Evolutionary conservation across 2,888 invertebrate species (phyloP).

Genomic region (Harmothoe impar): DNA sequence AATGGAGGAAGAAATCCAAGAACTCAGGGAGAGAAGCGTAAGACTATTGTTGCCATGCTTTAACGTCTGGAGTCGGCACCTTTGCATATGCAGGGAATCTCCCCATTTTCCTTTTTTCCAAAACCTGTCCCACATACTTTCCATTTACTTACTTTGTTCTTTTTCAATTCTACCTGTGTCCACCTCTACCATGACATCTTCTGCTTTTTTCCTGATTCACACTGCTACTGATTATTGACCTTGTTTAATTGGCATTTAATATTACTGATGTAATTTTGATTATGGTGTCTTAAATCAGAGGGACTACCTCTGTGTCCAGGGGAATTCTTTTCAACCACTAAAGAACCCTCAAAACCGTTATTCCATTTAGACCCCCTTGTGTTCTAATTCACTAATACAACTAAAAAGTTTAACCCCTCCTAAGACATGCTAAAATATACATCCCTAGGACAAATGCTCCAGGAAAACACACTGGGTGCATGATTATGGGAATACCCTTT

Average conservation of each 20-base stretch:
- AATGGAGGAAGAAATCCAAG: slow-evolving; percentile 70
- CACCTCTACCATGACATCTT: background rate
- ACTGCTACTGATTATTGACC: background rate
- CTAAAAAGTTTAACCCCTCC: too few species aligned
- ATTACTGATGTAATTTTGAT: background rate
- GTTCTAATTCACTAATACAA: too few species aligned
- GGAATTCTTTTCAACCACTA: background rate
- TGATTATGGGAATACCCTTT: too few species aligned
- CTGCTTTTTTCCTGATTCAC: background rate
- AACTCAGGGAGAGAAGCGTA: slow-evolving; percentile 67
- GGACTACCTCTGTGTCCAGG: slow-evolving; percentile 1
- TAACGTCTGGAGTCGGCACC: background rate
- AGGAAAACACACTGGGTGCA: too few species aligned
- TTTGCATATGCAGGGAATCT: background rate
- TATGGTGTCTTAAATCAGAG: background rate
- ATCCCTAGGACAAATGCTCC: too few species aligned
- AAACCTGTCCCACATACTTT: background rate
- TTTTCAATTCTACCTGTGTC: background rate
- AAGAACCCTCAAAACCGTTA: too few species aligned
- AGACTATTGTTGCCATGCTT: slow-evolving; percentile 53
- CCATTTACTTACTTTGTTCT: background rate
- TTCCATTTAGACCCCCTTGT: too few species aligned
- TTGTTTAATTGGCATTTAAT: background rate
- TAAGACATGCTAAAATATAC: too few species aligned
- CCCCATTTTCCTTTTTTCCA: background rate